Evolutionary conservation across 2,113 vertebrate species (phyloP), one percentile per base, ranked within the genome.

Genomic region (Menura novaehollandiae): DNA sequence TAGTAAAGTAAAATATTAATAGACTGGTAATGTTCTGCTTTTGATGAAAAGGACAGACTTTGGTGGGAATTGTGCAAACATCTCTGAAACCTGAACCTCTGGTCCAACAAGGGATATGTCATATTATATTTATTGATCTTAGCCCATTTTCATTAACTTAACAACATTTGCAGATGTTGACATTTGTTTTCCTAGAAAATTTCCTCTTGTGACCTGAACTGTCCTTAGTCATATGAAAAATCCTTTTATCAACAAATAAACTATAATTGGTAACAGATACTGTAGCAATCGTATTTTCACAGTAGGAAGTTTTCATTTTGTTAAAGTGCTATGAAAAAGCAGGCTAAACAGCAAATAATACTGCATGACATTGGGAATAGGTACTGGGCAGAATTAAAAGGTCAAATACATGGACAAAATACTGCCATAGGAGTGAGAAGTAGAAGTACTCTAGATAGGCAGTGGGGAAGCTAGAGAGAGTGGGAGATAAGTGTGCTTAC

Each of bases 121-220:
- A 4, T 47, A 46, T 30, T 46, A 41, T 56, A 75, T 87, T 89
- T 83, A 69, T 63, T 80, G 44, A 69, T 46, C 85, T 76, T 66
- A 64, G 23, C 18, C n/a, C 35, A 66, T 87, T 89, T 91, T 91
- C 41, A 68, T 93, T 82, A 90, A 74, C 28, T 55, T 64, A 52
- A 60, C 26, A 88, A 71, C 8, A 62, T 72, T 59, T 93, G 46
- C 58, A 93, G 81, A 49, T 79, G 53, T 13, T 68, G 58, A 82
- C 14, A 73, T 73, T 59, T 56, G 7, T 62, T 93, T 85, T 37
- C 13, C 24, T n/a, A 88, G 68, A 91, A n/a, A 23, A 15, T 3
- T 39, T 83, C 19, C 9, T 26, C 33, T 69, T 74, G 35, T 78
- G 64, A 77, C 32, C 9, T 72, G 62, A 88, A 75, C 41, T 83